These are phyloP conservation scores for Copidosoma floridanum DNA, from an alignment of 1,140 invertebrate genomes.

Conservation along the genomic window DNA sequence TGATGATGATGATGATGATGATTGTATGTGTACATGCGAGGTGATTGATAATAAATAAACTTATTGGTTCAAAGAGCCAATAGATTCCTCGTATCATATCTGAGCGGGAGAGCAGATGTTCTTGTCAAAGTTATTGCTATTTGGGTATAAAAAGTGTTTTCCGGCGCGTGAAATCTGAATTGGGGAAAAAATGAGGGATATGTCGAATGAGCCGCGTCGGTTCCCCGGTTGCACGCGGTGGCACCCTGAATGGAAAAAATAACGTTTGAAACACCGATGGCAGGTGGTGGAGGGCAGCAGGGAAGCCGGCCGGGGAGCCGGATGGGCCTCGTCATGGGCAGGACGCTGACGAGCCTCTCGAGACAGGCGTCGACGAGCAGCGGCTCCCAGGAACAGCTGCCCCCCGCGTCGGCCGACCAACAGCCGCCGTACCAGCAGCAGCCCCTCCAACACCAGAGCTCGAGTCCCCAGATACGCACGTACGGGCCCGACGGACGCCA, in stretches of 20 bases:
- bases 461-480: constrained; percentile 68
- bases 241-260: no score
- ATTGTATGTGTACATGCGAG: no score
- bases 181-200: background rate
- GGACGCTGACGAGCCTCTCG: constrained; percentile 34
- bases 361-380: constrained; percentile 75
- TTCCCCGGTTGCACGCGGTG: no score
- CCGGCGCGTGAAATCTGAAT: no score
- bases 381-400: constrained; percentile 64
- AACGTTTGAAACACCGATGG: background rate
- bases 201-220: no score
- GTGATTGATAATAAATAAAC: no score
- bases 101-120: no score
- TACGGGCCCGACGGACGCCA: constrained; percentile 72
- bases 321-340: constrained; percentile 45
- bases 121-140: no score
- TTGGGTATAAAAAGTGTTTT: no score
- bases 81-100: no score
- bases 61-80: no score
- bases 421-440: background rate
- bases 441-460: background rate
- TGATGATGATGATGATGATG: no score
- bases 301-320: constrained; percentile 42
- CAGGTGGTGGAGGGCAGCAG: background rate
- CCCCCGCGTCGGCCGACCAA: background rate